These are phyloP conservation scores for Hymenochirus boettgeri DNA, from an alignment of 2,113 vertebrate species.

Conservation along the genomic window DNA sequence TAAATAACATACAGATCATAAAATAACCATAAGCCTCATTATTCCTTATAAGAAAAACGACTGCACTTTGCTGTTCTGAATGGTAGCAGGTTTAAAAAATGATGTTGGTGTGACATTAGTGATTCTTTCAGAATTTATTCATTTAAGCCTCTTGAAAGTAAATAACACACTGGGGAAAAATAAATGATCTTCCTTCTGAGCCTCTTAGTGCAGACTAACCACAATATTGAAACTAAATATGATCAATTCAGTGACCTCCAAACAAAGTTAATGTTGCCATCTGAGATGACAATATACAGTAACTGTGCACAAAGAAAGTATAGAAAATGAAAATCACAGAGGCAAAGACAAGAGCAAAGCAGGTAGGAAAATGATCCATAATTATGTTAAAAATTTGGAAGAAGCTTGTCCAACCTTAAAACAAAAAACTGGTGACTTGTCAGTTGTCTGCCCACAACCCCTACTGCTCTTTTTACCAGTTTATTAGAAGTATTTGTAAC, in stretches of 20 bases:
- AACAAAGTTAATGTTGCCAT: not conserved
- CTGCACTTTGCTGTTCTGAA: not conserved
- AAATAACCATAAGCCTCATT: not conserved
- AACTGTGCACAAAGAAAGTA: not conserved
- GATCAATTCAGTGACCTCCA: conserved; percentile 7
- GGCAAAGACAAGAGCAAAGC: too few species aligned
- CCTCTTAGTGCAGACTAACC: conserved; percentile 15
- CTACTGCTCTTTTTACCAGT: too few species aligned
- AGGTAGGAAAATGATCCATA: too few species aligned
- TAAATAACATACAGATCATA: not conserved
- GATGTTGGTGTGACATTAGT: not conserved
- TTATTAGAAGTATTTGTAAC: too few species aligned
- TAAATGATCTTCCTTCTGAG: conserved; percentile 8
- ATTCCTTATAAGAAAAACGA: not conserved
- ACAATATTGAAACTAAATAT: not conserved
- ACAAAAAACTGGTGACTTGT: too few species aligned
- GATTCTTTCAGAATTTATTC: not conserved
- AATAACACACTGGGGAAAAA: conserved; percentile 7
- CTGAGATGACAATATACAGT: not conserved
- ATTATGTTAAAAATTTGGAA: too few species aligned
- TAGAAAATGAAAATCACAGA: not conserved
- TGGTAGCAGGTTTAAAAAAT: not conserved
- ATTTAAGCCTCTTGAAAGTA: conserved; percentile 12
- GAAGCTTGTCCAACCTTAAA: too few species aligned
- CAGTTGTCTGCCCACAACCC: too few species aligned